Evolutionary conservation across 2,888 invertebrate genomes (phyloP).

Genomic region (Cephus pulcher): DNA sequence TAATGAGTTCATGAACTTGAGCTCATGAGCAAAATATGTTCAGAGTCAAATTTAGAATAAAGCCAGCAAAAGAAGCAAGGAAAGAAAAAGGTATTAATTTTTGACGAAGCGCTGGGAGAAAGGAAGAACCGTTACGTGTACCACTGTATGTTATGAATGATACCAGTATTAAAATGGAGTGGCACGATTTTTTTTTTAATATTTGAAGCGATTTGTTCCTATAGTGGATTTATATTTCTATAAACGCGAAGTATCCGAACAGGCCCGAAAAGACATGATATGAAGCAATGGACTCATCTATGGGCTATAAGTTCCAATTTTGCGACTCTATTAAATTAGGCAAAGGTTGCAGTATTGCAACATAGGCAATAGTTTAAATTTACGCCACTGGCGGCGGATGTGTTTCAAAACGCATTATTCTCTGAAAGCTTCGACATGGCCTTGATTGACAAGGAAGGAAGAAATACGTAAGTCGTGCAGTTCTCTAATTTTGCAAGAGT

Average conservation of each 20-base stretch:
- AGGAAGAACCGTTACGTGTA: neutral
- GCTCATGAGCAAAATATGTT: too few species aligned
- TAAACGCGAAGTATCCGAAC: neutral
- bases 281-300: neutral
- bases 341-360: neutral
- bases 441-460: neutral
- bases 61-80: too few species aligned
- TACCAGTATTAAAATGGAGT: neutral
- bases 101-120: neutral
- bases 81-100: too few species aligned
- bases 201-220: neutral
- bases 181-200: neutral
- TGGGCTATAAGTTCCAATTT: neutral
- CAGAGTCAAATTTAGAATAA: too few species aligned
- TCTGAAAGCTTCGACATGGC: too few species aligned
- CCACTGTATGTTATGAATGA: neutral
- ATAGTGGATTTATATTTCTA: neutral
- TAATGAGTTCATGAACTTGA: too few species aligned
- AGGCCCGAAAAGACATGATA: neutral
- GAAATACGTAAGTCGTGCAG: neutral
- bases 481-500: neutral
- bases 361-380: neutral
- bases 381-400: neutral
- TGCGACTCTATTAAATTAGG: neutral
- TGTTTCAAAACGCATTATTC: neutral